Percentiles rank a stretch among this genome's conserved stretches.
phyloP scores from a whole-genome alignment of 2,888 invertebrate species.

The Lycophotia porphyrea region DNA sequence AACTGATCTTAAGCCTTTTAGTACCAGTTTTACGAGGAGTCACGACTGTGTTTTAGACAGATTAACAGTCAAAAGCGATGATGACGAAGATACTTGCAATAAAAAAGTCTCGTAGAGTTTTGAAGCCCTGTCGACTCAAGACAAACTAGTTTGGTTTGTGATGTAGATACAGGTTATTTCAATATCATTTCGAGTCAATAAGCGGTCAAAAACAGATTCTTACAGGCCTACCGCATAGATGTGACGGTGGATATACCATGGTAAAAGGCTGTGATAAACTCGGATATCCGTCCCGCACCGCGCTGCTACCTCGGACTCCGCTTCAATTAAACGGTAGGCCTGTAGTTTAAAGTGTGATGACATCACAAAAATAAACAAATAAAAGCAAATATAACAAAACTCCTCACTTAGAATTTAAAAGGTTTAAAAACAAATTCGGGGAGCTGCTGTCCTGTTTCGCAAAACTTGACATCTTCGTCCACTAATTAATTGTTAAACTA shows the following conservation, averaged over 20 bases:
- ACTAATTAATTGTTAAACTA: constrained; percentile 50
- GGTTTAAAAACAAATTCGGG: constrained; percentile 45
- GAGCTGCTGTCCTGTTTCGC: constrained; percentile 36
- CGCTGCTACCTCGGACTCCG: background rate
- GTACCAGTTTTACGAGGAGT: background rate
- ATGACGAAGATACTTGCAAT: background rate
- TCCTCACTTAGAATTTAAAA: constrained; percentile 31
- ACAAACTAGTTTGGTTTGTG: background rate
- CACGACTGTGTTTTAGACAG: background rate
- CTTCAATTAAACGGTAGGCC: background rate
- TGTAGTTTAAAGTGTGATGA: background rate
- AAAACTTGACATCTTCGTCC: constrained; percentile 49
- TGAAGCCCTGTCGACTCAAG: background rate
- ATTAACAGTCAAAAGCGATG: background rate
- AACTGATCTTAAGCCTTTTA: background rate
- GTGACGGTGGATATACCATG: background rate
- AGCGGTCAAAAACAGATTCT: background rate
- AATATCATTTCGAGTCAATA: background rate
- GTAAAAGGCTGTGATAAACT: background rate
- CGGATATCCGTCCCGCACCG: background rate
- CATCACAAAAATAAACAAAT: background rate
- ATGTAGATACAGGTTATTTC: background rate
- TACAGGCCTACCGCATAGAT: background rate
- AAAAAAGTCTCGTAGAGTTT: background rate
- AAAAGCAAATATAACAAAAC: constrained; percentile 14